Base-by-base conservation (phyloP, 2,113 vertebrate genomes). In the Eclectus roratus region DNA sequence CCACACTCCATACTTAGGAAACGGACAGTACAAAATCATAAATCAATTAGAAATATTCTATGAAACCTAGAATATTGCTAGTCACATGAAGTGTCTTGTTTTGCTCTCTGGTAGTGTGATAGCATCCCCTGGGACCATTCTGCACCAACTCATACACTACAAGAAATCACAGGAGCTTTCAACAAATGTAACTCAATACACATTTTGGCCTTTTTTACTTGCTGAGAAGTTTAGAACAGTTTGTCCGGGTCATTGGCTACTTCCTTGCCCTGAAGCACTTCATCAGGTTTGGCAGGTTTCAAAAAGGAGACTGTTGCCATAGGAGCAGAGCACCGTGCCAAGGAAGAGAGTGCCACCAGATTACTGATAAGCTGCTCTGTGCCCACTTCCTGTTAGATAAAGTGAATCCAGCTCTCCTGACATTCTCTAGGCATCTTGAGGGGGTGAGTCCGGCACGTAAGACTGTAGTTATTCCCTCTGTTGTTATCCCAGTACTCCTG, bases 361-460 rank as follows among this genome's bases (percentile, higher is more conserved):
- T 24, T 55, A 31, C 50, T 11, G 61, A 27, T 55, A 55, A 18
- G 17, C 68, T 81, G 85, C 70, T 60, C 28, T 15, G 33, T 33
- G 46, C 20, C 17, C 31, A 5, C 28, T 18, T 9, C 24, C 35
- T 3, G 10, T 17, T 99, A 99, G 89, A 98, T 98, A 88, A 99
- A 99, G 94, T 99, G 99, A 97, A 99, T 98, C 98, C 99, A 98
- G 97, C 99, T 99, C 58, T 98, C 98, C 81, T 99, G 98, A n/a
- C 99, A 99, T 89, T 99, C 99, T 31, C 97, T 98, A 0, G 99
- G 99, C 94, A 99, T 97, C 17, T 97, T 98, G 64, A 99, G 97
- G 28, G 98, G 98, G 78, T 99, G 99, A 88, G 96, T 97, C 93
- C 98, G 97, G 89, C 98, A 99, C 1, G 97, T 98, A 39, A 99